These are phyloP conservation scores for Leucoma salicis DNA, from an alignment of 2,888 invertebrate genomes.

Conservation along the genomic window DNA sequence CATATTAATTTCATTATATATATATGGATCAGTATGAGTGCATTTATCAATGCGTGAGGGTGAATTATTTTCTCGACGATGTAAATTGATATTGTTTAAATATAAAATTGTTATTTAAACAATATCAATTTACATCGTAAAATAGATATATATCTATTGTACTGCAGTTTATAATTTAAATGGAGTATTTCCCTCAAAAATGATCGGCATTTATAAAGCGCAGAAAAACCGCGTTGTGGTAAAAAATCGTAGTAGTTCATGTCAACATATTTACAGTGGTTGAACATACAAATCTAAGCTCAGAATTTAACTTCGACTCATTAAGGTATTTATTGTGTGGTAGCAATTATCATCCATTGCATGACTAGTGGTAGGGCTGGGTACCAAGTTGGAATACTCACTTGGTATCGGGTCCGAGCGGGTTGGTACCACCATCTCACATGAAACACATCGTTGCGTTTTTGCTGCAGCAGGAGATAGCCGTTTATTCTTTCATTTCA, in stretches of 20 bases:
- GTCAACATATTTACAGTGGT: not conserved
- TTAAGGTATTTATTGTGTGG: slow-evolving; percentile 1
- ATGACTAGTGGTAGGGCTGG: no score
- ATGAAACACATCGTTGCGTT: no score
- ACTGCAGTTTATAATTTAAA: not conserved
- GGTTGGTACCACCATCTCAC: no score
- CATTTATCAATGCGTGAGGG: not conserved
- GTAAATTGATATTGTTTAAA: not conserved
- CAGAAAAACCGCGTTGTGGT: not conserved
- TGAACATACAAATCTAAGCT: slow-evolving; percentile 1
- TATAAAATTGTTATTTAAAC: no score
- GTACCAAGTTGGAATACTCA: no score
- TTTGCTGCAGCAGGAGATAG: no score
- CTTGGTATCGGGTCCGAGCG: no score
- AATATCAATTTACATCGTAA: not conserved
- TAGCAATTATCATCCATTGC: no score
- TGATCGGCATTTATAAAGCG: not conserved
- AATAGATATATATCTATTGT: not conserved
- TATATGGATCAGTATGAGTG: not conserved
- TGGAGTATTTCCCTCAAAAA: not conserved
- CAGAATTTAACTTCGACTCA: not conserved
- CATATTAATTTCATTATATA: not conserved
- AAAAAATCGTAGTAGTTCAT: not conserved
- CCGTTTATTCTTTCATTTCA: no score
- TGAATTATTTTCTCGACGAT: not conserved